Percentiles rank a stretch among this genome's conserved stretches.
phyloP scores from a whole-genome alignment of 2,113 vertebrate species.

The Sebastes fasciatus region DNA sequence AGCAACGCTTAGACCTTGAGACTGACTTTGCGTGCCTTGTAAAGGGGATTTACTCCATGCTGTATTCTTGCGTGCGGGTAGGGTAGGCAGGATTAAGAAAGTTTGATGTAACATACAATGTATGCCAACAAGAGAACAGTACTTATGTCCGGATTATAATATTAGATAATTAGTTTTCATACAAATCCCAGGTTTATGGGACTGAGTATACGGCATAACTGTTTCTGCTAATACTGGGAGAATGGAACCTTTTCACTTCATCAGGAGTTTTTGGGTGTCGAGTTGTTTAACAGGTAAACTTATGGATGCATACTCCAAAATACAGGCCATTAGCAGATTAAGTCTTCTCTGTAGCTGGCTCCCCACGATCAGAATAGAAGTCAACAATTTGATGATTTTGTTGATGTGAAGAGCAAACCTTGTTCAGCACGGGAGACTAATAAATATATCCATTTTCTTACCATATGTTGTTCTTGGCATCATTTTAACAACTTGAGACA shows the following conservation, averaged over 20 bases:
- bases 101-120: background rate
- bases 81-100: background rate
- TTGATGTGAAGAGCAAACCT: background rate
- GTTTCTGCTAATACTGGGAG: no score
- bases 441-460: background rate
- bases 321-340: no score
- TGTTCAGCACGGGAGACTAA: background rate
- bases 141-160: no score
- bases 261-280: background rate
- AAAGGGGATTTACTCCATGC: background rate
- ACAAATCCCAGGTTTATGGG: background rate
- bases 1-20: background rate
- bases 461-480: background rate
- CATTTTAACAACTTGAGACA: background rate
- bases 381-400: background rate
- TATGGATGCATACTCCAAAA: background rate
- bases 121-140: background rate
- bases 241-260: background rate
- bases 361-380: background rate
- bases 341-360: background rate
- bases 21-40: background rate
- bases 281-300: background rate
- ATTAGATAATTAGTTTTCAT: no score
- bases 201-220: background rate
- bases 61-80: background rate